These are phyloP conservation scores for Ceratotherium simum DNA, from an alignment of 2,113 vertebrate species.

Conservation along the genomic window DNA sequence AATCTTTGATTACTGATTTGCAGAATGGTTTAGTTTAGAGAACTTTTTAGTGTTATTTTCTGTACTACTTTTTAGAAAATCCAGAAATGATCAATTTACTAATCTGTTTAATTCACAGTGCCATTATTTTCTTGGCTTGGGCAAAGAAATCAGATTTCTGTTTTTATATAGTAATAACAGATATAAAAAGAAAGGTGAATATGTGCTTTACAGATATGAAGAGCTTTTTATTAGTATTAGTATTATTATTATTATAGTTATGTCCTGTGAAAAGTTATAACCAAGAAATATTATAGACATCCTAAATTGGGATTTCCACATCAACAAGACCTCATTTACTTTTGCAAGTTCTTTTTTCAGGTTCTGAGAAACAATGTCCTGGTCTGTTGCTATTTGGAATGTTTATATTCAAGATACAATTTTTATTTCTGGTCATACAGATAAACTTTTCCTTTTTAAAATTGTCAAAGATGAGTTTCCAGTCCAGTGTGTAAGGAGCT, in stretches of 20 bases:
- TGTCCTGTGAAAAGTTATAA: background rate
- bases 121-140: background rate
- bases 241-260: background rate
- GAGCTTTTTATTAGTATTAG: background rate
- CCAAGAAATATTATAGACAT: background rate
- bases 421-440: background rate
- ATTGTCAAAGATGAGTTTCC: background rate
- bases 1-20: background rate
- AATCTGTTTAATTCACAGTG: background rate
- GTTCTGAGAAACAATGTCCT: background rate
- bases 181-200: background rate
- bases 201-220: background rate
- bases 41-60: background rate
- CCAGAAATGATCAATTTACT: background rate
- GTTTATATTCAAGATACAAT: background rate
- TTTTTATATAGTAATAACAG: background rate
- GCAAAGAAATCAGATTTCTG: background rate
- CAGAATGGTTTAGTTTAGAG: background rate
- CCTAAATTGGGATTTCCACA: background rate
- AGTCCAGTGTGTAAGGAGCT: background rate
- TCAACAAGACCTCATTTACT: background rate
- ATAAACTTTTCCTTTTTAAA: background rate
- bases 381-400: background rate
- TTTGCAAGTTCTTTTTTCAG: background rate
- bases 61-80: background rate